phyloP scores from a whole-genome alignment of 2,888 invertebrate species.

The Argyresthia albistria region DNA sequence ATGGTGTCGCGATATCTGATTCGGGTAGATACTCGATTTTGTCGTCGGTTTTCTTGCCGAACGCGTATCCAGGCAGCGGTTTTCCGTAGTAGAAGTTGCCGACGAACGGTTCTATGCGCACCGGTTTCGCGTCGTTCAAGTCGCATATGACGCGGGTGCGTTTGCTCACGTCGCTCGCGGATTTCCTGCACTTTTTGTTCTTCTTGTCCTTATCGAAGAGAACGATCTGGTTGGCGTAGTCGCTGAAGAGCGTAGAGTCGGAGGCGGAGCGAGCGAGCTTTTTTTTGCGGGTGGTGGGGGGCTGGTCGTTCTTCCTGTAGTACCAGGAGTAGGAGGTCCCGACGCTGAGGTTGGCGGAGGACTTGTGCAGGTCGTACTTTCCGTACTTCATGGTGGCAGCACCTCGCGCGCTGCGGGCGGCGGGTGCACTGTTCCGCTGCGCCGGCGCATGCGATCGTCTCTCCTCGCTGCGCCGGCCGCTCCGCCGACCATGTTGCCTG shows the following conservation, averaged over 20 bases:
- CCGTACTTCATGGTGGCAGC: constrained; percentile 60
- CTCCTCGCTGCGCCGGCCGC: constrained; percentile 69
- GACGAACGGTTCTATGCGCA: constrained; percentile 54
- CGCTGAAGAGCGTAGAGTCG: constrained; percentile 66
- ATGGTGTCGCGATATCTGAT: constrained; percentile 51
- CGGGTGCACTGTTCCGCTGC: constrained; percentile 39
- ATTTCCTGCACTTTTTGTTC: constrained; percentile 49
- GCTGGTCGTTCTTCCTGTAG: constrained; percentile 54
- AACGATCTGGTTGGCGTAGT: constrained; percentile 61
- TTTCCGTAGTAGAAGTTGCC: constrained; percentile 66
- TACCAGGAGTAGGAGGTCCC: constrained; percentile 68
- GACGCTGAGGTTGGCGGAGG: constrained; percentile 54
- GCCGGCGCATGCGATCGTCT: constrained; percentile 51
- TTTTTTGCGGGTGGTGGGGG: constrained; percentile 31
- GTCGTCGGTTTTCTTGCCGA: constrained; percentile 47
- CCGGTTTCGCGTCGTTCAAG: constrained; percentile 45
- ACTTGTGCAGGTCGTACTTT: constrained; percentile 66
- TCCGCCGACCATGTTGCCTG: constrained; percentile 6
- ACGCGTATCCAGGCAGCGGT: constrained; percentile 50
- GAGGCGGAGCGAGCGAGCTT: constrained; percentile 49
- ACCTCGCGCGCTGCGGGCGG: constrained; percentile 39
- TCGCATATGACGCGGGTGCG: constrained; percentile 47
- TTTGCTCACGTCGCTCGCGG: constrained; percentile 52
- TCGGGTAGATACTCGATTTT: constrained; percentile 57
- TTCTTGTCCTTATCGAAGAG: constrained; percentile 52